Evolutionary conservation across 2,113 vertebrate genomes (phyloP), one percentile per base, ranked within the genome.

Genomic region (Heterotilapia buettikoferi): DNA sequence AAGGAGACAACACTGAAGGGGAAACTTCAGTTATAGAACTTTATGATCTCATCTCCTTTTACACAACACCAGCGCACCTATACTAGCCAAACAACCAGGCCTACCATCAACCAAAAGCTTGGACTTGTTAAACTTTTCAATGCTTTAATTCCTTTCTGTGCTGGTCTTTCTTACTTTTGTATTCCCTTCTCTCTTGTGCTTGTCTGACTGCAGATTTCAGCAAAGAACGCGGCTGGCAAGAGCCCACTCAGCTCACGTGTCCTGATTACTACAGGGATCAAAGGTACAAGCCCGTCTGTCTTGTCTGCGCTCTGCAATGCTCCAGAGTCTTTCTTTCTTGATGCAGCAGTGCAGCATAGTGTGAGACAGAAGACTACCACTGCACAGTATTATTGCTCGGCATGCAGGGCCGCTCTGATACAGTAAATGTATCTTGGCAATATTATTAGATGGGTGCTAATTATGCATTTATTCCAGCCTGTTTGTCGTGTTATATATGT

Each of bases 201-300:
- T 59, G 36, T 88, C 59, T 89, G 9, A 82, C 82, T 85, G 45
- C 29, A 99, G 99, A 97, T 99, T 84, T 98, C 98, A 92, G 99
- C 98, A 21, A 97, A 97, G 88, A 99, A 99, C 54, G 95, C 97
- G 38, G 98, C 98, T 57, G 99, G 99, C 36, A 95, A 96, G 73
- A 98, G 99, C 18, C 99, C 99, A 87, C 98, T 97, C 89, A 98
- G 98, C 87, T 96, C 97, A 84, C 97, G 97, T 68, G 94, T 99
- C 90, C 96, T 96, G 91, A 96, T 99, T 95, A 98, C 97, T 18
- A 99, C 98, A 94, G 98, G 97, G 91, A 98, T 99, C 88, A 98
- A 97, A 98, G 98, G 98, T 99, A 97, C 14, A 85, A 53, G 24
- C 54, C 29, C 16, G 24, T 31, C 73, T 83, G 24, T 59, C 33